Evolutionary conservation across 2,113 vertebrate genomes (phyloP), one percentile per base, ranked within the genome.

Genomic region (Silurus glanis): DNA sequence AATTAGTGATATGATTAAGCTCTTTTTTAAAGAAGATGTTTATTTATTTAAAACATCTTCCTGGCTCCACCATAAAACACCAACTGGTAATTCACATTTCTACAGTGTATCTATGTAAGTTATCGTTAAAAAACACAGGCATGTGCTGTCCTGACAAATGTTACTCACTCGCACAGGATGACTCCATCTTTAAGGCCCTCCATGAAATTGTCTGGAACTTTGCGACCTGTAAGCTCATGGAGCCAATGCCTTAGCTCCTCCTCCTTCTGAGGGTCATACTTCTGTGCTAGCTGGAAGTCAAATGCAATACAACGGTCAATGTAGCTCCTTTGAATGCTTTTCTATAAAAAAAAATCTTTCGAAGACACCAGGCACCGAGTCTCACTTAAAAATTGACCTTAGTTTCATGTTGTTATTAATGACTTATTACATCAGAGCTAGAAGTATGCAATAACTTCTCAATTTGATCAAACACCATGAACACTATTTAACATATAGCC

Each of bases 211-310:
- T 95, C 96, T 1, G 95, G 96, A 0, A 98, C 94, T 83, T 89
- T 94, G 78, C 94, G 94, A 0, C 97, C 95, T 0, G 96, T 97
- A 84, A 96, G 93, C 0, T 95, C 96, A 86, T 97, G 93, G 1
- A 99, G 97, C 97, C 97, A 99, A 61, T 95, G 87, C 0, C 96
- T 93, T 51, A 99, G 94, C 91, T 97, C 97, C 55, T 97, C 96
- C 85, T 99, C 97, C 84, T 93, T 94, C 47, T 96, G 96, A 0
- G 90, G 95, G 93, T 98, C 96, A 0, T 98, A 99, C 91, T 99
- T 99, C 90, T 96, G 96, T 23, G 97, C 97, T 82, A 99, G 91
- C 97, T 99, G 92, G 74, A 47, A 55, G 66, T 74, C 61, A 92
- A 69, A 90, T 83, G 75, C 87, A 64, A 89, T 55, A 66, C 58